These are phyloP conservation scores for Rhinatrema bivittatum DNA, from an alignment of 2,797 vertebrate genomes.

Conservation along the genomic window DNA sequence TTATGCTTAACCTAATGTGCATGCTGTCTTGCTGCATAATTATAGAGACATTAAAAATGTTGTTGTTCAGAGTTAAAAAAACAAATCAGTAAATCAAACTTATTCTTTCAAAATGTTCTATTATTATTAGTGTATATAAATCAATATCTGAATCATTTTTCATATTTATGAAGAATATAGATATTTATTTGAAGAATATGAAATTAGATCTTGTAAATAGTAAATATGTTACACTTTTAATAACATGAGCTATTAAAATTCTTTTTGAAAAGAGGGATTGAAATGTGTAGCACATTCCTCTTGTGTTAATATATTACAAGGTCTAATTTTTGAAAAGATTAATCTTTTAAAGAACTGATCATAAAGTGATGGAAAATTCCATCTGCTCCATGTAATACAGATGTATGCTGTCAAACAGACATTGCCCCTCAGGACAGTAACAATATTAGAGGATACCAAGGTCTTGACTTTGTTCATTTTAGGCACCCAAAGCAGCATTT, in stretches of 20 bases:
- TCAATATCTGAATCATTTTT: too few species aligned
- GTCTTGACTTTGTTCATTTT: conserved; percentile 33
- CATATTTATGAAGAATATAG: too few species aligned
- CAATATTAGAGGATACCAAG: conserved; percentile 26
- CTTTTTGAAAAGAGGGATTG: too few species aligned
- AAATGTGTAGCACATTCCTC: too few species aligned
- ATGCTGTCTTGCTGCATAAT: conserved; percentile 12
- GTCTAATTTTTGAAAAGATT: conserved; percentile 26
- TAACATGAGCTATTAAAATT: conserved; percentile 29
- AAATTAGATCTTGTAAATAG: too few species aligned
- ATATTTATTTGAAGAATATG: too few species aligned
- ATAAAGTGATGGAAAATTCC: conserved; percentile 18
- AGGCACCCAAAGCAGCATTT: conserved; percentile 25
- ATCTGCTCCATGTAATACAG: conserved; percentile 25
- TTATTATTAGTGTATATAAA: too few species aligned
- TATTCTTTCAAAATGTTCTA: too few species aligned
- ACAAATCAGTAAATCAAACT: conserved; percentile 6
- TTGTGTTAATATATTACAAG: conserved; percentile 38
- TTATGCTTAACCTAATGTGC: conserved; percentile 14
- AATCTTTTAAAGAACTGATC: conserved; percentile 30
- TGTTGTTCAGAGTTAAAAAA: conserved; percentile 12
- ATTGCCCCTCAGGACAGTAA: conserved; percentile 32
- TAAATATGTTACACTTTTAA: conserved; percentile 22
- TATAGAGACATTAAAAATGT: neutral
- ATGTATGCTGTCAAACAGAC: conserved; percentile 27